Evolutionary conservation across 2,113 vertebrate species (phyloP), one percentile per base, ranked within the genome.

Genomic region (Microtus richardsoni): DNA sequence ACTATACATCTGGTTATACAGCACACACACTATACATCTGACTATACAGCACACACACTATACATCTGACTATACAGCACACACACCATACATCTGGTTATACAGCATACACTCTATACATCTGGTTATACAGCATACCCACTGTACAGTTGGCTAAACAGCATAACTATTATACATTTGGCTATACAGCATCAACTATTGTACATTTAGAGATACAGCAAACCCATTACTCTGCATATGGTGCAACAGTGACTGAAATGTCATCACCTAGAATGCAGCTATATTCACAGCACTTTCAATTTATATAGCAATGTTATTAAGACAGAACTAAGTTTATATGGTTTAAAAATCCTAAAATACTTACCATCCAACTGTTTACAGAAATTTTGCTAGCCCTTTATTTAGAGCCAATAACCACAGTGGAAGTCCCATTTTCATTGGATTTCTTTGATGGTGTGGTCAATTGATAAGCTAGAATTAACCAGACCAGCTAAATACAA

Each of bases 91-190:
- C 14, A 52, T 52, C 13, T 52, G 52, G 52, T 16, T 52, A 52
- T 52, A 52, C 52, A 14, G 52, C 52, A 52, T 3, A 52, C 52
- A 3, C 13, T 0, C 52, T 54, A 5, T 16, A 16, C 52, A 58
- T 58, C 1, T 58, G 54, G 0, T 0, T 58, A 58, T 58, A 58
- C 17, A 58, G 17, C 0, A 58, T 19, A 58, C 54, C 17, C 17
- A 19, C 54, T 58, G 12, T 58, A 58, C 54, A 58, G 17, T 3
- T 58, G 54, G 54, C 17, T 58, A 58, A 19, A 58, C 54, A 58
- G 54, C 17, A 19, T 19, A 58, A 14, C 54, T 19, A 58, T 19
- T 58, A 19, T 19, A 58, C 17, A 58, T 58, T 19, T 58, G 54
- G 54, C 54, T 58, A 58, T 19, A 58, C 54, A 58, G 54, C 17